Evolutionary conservation across 2,797 vertebrate species (phyloP).

Genomic region (Taenioides sp.): DNA sequence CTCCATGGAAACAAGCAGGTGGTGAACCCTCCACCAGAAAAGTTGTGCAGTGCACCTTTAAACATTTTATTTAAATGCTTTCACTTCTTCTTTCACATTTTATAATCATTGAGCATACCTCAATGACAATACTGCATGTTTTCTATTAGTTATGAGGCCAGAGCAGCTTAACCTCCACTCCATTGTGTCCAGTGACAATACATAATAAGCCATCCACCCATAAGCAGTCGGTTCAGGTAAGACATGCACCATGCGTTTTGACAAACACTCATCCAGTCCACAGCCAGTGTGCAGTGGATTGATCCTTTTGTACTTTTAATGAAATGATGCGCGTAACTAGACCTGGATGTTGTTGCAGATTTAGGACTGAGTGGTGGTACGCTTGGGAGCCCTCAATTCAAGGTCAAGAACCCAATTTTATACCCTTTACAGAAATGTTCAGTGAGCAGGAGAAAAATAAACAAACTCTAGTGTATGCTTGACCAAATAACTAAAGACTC

Average conservation of each 20-base stretch:
- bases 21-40: no score
- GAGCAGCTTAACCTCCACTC: slow-evolving; percentile 75
- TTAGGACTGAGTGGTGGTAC: slow-evolving; percentile 52
- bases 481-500: slow-evolving; percentile 2
- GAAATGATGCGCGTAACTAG: slow-evolving; percentile 27
- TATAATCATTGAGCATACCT: slow-evolving; percentile 76
- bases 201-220: slow-evolving; percentile 91
- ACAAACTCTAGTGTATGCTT: slow-evolving; percentile 12
- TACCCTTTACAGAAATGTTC: slow-evolving; percentile 45
- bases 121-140: slow-evolving; percentile 67
- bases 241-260: slow-evolving; percentile 59
- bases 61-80: slow-evolving; percentile 54
- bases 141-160: slow-evolving; percentile 84
- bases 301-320: slow-evolving; percentile 65
- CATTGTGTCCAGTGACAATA: slow-evolving; percentile 89
- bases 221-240: slow-evolving; percentile 79
- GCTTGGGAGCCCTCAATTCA: slow-evolving; percentile 60
- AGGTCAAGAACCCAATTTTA: slow-evolving; percentile 79
- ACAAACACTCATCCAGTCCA: slow-evolving; percentile 34
- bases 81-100: slow-evolving; percentile 70
- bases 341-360: slow-evolving; percentile 59
- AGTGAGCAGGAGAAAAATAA: slow-evolving; percentile 27
- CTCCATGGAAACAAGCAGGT: no score
- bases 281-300: slow-evolving; percentile 44
- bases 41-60: not conserved